Evolutionary conservation across 2,113 vertebrate genomes (phyloP), one percentile per base, ranked within the genome.

Genomic region (Vireo altiloquus): DNA sequence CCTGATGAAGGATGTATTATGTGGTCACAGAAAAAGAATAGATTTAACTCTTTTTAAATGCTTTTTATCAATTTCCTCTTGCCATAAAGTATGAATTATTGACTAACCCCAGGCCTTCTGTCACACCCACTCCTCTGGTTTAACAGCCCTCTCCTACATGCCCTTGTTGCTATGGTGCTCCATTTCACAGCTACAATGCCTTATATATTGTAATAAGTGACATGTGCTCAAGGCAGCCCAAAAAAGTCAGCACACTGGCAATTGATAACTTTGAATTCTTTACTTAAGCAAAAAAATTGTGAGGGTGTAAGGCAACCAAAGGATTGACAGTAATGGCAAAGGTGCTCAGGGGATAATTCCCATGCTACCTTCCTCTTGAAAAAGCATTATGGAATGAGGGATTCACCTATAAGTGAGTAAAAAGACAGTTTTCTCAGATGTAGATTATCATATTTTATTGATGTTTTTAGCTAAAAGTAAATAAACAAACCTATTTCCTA

Each of bases 31-130:
- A 88, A 94, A 88, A 17, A 81, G 69, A 91, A 56, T 47, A 72
- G 78, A 93, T 93, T 93, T 94, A 94, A 50, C 75, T 79, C 70
- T 82, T 90, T 91, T 94, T 12, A 94, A 95, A 72, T 72, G 88
- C n/a, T 31, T 90, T 92, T 91, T 95, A 93, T 88, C 82, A 93
- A 76, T 93, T 93, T 93, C 59, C 50, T 82, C 28, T 88, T 72
- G 40, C 88, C 37, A 65, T 93, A 82, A 93, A 89, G 50, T 28
- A 64, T 77, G 86, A 94, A 35, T 90, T 95, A 95, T 94, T 93
- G 95, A 92, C 86, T 90, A 89, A 95, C 71, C 66, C 76, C 71
- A 87, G 71, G 80, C 52, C 76, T 77, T 65, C 82, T 92, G 80
- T 94, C 88, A 89, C 90, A 90, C 92, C 89, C 86, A 7, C 89